These are phyloP conservation scores for Syrphus vitripennis DNA, from an alignment of 2,888 invertebrate species.

Conservation along the genomic window DNA sequence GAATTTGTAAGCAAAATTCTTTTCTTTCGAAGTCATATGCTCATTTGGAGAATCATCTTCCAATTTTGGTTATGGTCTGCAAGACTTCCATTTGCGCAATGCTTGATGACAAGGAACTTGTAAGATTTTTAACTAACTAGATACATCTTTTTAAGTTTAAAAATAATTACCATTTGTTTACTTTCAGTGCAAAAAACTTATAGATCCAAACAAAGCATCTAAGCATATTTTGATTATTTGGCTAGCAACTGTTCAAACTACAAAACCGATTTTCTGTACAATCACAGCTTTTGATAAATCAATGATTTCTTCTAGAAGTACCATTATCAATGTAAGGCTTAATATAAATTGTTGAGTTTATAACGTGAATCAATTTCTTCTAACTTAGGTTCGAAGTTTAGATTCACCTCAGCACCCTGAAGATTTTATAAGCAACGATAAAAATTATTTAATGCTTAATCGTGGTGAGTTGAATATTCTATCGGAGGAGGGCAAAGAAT, in stretches of 20 bases:
- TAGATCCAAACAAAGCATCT: slow-evolving; percentile 54
- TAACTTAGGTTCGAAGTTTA: slow-evolving; percentile 72
- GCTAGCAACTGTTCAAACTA: slow-evolving; percentile 75
- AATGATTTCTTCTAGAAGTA: slow-evolving; percentile 74
- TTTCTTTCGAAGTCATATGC: slow-evolving; percentile 74
- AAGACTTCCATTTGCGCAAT: slow-evolving; percentile 73
- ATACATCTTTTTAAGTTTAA: no score
- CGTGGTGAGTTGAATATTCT: slow-evolving; percentile 75
- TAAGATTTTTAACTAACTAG: background rate
- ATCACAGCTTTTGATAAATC: slow-evolving; percentile 74
- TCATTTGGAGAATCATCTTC: slow-evolving; percentile 74
- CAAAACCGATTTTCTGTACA: slow-evolving; percentile 74
- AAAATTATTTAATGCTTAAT: slow-evolving; percentile 74
- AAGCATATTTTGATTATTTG: slow-evolving; percentile 74
- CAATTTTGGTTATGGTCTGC: slow-evolving; percentile 75
- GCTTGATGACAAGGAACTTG: slow-evolving; percentile 68
- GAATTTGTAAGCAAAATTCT: slow-evolving; percentile 75
- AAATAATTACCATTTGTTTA: background rate
- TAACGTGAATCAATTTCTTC: background rate
- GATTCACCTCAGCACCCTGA: slow-evolving; percentile 73
- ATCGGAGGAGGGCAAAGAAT: slow-evolving; percentile 70
- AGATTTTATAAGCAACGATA: slow-evolving; percentile 73
- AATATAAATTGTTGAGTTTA: background rate
- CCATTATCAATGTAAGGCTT: slow-evolving; percentile 72
- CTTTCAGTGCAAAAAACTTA: slow-evolving; percentile 49